Evolutionary conservation across 2,888 invertebrate species (phyloP).

Genomic region (Sympetrum striolatum): DNA sequence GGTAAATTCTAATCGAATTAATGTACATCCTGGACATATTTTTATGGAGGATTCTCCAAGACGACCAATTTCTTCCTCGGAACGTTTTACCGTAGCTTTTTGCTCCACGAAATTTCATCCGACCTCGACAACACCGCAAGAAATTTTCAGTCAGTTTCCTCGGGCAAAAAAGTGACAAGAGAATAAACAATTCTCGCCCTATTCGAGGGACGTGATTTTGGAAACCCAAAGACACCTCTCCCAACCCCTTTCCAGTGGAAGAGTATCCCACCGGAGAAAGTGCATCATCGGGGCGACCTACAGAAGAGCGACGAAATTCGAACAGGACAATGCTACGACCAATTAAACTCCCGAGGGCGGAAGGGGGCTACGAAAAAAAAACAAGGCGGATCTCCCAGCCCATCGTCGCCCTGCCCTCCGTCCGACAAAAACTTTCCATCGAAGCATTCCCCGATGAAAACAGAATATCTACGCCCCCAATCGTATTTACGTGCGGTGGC

Average conservation of each 20-base stretch:
- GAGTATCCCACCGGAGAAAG: not conserved
- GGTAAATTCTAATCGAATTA: too few relatives aligned
- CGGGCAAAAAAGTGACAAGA: too few relatives aligned
- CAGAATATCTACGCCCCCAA: not conserved
- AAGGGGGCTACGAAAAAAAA: not conserved
- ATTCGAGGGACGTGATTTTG: too few relatives aligned
- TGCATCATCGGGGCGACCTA: not conserved
- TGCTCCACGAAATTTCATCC: too few relatives aligned
- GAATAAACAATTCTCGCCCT: too few relatives aligned
- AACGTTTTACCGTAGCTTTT: too few relatives aligned
- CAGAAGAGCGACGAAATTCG: not conserved
- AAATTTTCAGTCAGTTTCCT: too few relatives aligned
- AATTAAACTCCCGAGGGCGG: not conserved
- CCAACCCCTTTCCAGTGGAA: not conserved
- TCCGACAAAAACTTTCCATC: not conserved
- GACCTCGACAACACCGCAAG: too few relatives aligned
- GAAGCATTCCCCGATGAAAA: not conserved
- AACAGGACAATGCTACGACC: not conserved
- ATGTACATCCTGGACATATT: too few relatives aligned
- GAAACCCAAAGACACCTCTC: not conserved
- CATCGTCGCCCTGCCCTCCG: not conserved
- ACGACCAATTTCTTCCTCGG: too few relatives aligned
- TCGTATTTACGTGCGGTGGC: not conserved
- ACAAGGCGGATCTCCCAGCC: not conserved
- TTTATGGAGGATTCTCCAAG: too few relatives aligned